Percentiles rank a stretch among this genome's conserved stretches.
phyloP scores from a whole-genome alignment of 1,140 invertebrate species.

The Nebria ingens region DNA sequence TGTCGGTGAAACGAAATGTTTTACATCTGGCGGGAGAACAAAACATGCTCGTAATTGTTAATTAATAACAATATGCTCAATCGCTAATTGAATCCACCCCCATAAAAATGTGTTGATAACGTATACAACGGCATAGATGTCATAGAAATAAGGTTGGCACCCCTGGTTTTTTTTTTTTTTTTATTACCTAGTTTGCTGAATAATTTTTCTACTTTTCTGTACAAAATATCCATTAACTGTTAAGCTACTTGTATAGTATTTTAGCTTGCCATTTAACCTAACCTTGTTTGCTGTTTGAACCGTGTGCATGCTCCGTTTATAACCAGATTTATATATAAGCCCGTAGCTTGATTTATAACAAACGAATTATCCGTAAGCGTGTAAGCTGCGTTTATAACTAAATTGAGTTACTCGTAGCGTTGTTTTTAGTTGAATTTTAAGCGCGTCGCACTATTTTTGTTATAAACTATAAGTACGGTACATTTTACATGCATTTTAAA shows the following conservation, averaged over 20 bases:
- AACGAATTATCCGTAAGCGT: too few species aligned
- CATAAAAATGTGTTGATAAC: background rate
- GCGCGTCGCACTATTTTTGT: too few species aligned
- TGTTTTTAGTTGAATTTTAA: too few species aligned
- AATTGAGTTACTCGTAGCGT: too few species aligned
- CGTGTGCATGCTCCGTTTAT: too few species aligned
- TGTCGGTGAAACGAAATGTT: constrained; percentile 25
- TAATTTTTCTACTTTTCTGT: background rate
- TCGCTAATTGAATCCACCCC: background rate
- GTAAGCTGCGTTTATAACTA: too few species aligned
- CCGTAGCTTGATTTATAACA: too few species aligned
- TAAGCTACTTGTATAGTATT: too few species aligned
- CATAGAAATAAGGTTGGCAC: background rate
- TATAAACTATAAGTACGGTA: too few species aligned
- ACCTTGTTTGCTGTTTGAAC: background rate
- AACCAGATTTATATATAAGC: too few species aligned
- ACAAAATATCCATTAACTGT: too few species aligned
- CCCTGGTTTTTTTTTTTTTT: background rate
- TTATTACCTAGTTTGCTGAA: background rate
- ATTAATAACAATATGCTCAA: background rate
- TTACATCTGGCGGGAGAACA: constrained; percentile 29
- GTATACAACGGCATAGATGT: background rate
- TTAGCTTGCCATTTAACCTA: background rate
- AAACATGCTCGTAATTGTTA: constrained; percentile 12
- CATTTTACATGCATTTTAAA: too few species aligned